A percentile compares a stretch with the other conserved stretches of the same genome.
Conservation (phyloP, 64 coral and sea anemone genomes). For the Pachyseris speciosa region DNA sequence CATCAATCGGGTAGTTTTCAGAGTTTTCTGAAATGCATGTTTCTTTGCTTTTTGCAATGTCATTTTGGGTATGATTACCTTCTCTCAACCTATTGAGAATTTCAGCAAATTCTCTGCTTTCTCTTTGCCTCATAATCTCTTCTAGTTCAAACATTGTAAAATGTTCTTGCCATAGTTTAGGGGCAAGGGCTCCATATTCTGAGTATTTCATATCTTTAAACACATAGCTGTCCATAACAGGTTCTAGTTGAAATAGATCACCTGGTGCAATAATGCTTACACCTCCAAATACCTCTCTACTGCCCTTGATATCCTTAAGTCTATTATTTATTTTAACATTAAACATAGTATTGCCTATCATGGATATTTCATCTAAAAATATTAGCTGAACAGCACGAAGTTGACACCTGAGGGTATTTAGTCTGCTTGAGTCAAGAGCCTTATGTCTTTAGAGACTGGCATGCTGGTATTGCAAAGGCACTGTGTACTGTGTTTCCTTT, state of each 20-base stretch:
- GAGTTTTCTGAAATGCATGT: not conserved
- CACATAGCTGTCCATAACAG: conserved; percentile 12
- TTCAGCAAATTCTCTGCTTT: conserved; percentile 19
- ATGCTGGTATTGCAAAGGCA: conserved; percentile 15
- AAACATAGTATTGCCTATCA: conserved; percentile 35
- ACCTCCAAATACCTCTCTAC: no score
- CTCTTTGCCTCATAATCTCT: conserved; percentile 29
- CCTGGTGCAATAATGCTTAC: conserved; percentile 4
- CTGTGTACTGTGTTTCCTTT: conserved; percentile 22
- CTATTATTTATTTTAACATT: conserved; percentile 39
- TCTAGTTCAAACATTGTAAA: no score
- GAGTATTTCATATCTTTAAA: not conserved
- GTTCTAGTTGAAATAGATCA: conserved; percentile 20
- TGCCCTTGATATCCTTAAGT: no score
- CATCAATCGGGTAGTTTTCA: not conserved
- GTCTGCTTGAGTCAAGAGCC: conserved; percentile 48
- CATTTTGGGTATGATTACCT: no score
- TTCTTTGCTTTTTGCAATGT: conserved; percentile 16
- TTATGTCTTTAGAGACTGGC: no score
- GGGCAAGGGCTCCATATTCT: no score
- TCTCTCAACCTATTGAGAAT: no score
- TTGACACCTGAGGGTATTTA: conserved; percentile 30
- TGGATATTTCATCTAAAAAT: not conserved
- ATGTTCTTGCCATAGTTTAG: no score
- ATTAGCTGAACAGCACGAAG: conserved; percentile 12